Evolutionary conservation across 2,888 invertebrate genomes (phyloP).

Genomic region (Lacanobia wlatinum): DNA sequence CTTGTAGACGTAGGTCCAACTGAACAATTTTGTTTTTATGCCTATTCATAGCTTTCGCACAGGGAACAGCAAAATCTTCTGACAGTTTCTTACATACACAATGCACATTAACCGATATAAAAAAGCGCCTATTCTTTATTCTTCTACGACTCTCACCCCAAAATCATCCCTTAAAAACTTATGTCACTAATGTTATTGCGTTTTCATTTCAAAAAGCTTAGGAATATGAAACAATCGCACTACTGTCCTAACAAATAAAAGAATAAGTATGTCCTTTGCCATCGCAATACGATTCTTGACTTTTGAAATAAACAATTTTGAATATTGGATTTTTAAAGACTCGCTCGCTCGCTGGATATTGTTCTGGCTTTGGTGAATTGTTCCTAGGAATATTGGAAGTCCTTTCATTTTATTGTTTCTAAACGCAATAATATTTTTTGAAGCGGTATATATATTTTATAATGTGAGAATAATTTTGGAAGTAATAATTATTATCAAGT

Average conservation of each 20-base stretch:
- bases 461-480: background rate
- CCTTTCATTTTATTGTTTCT: background rate
- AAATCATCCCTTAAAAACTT: background rate
- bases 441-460: no score
- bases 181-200: conserved; percentile 4
- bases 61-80: no score
- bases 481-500: background rate
- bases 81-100: no score
- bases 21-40: no score
- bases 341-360: conserved; percentile 26
- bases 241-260: conserved; percentile 24
- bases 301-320: conserved; percentile 38
- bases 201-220: conserved; percentile 11
- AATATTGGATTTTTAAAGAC: conserved; percentile 59
- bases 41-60: no score
- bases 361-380: conserved; percentile 3
- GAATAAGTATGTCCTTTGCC: conserved; percentile 12
- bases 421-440: background rate
- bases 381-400: conserved; percentile 8
- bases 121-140: no score
- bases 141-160: background rate
- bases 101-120: no score
- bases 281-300: conserved; percentile 30
- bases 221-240: conserved; percentile 24
- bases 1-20: no score